Evolutionary conservation across 1,140 invertebrate species (phyloP).

Genomic region (Stenopsyche tienmushanensis): DNA sequence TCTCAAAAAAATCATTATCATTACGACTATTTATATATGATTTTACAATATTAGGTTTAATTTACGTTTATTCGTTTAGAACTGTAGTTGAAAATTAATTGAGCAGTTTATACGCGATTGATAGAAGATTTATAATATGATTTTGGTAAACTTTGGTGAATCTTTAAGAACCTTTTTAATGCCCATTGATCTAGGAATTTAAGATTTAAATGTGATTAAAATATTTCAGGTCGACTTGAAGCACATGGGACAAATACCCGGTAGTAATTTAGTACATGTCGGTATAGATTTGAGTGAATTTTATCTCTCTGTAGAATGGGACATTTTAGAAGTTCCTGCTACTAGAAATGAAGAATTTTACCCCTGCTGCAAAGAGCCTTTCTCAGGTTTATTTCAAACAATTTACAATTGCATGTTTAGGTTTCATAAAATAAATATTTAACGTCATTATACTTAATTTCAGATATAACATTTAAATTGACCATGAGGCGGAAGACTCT

Average conservation of each 20-base stretch:
- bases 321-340: slow-evolving; percentile 86
- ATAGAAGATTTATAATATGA: too few relatives aligned
- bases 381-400: slow-evolving; percentile 75
- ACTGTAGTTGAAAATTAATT: too few relatives aligned
- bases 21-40: too few relatives aligned
- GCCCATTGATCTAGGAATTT: too few relatives aligned
- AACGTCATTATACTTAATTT: slow-evolving; percentile 42
- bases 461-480: slow-evolving; percentile 94
- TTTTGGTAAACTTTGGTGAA: too few relatives aligned
- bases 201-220: too few relatives aligned
- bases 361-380: slow-evolving; percentile 79
- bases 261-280: slow-evolving; percentile 74
- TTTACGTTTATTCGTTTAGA: too few relatives aligned
- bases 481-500: slow-evolving; percentile 90
- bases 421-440: not conserved
- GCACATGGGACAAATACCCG: slow-evolving; percentile 72
- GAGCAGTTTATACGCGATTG: too few relatives aligned
- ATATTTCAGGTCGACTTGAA: slow-evolving; percentile 76
- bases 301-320: slow-evolving; percentile 94
- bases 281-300: slow-evolving; percentile 90
- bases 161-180: too few relatives aligned
- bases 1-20: too few relatives aligned
- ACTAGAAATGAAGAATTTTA: slow-evolving; percentile 91
- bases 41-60: too few relatives aligned
- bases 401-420: too few relatives aligned